A percentile compares a stretch with the other conserved stretches of the same genome.
phyloP scores from a whole-genome alignment of 2,113 vertebrate genomes.

The Saccopteryx bilineata region DNA sequence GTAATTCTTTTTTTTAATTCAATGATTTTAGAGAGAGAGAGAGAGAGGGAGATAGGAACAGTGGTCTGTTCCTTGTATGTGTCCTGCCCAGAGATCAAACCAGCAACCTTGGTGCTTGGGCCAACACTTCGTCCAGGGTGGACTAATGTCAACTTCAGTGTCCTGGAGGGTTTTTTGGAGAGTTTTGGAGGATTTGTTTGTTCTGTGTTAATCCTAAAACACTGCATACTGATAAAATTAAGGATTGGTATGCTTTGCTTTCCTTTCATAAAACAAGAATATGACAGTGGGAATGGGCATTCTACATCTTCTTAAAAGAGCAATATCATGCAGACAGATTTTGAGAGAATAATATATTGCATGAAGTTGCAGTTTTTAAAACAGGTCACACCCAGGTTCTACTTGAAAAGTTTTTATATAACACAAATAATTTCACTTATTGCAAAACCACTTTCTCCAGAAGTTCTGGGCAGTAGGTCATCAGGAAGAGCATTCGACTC shows the following conservation, averaged over 20 bases:
- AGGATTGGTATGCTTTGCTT: neutral
- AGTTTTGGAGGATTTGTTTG: neutral
- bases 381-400: neutral
- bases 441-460: neutral
- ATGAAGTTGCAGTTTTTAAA: neutral
- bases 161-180: neutral
- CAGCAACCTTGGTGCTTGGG: no score
- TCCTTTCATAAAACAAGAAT: neutral
- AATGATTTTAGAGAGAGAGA: no score
- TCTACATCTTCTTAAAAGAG: neutral
- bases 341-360: neutral
- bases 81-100: no score
- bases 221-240: neutral
- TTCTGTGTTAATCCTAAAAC: neutral
- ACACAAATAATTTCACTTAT: neutral
- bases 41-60: no score
- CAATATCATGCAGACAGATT: neutral
- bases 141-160: neutral
- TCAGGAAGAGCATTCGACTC: neutral
- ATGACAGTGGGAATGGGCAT: neutral
- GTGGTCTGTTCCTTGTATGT: no score
- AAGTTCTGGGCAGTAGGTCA: neutral
- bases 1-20: no score
- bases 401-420: neutral
- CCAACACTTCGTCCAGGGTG: no score